A percentile compares a stretch with the other conserved stretches of the same genome.
phyloP scores from a whole-genome alignment of 2,797 vertebrate species.

The Urocyon cinereoargenteus region DNA sequence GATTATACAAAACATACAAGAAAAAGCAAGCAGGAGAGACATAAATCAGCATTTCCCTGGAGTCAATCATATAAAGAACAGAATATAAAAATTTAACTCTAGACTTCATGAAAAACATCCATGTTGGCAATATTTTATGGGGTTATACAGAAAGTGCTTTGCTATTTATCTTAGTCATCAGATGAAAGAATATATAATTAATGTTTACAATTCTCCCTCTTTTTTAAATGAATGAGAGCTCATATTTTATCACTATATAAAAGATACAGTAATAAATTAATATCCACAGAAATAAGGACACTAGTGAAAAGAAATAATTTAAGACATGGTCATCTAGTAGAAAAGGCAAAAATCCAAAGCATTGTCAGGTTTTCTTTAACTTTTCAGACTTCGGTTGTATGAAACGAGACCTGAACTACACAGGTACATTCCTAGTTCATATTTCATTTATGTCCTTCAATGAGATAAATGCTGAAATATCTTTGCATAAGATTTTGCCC shows the following conservation, averaged over 20 bases:
- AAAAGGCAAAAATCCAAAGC: constrained; percentile 18
- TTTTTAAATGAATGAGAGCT: not conserved
- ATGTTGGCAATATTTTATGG: not conserved
- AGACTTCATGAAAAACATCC: not conserved
- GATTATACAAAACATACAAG: constrained; percentile 26
- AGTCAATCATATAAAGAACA: not conserved
- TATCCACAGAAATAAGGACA: constrained; percentile 32
- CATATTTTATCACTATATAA: constrained; percentile 19
- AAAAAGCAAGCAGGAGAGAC: not conserved
- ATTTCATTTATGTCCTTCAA: not conserved
- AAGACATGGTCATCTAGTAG: constrained; percentile 4
- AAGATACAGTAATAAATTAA: not conserved
- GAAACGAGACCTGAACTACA: not conserved
- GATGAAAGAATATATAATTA: constrained; percentile 17
- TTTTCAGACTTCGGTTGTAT: constrained; percentile 18
- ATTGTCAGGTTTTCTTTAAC: not conserved
- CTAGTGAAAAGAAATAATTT: constrained; percentile 44
- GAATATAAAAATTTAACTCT: constrained; percentile 41
- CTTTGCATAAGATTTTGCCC: not conserved
- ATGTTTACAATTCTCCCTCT: not conserved
- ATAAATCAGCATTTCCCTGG: not conserved
- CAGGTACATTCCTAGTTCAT: not conserved
- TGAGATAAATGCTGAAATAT: not conserved
- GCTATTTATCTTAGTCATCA: constrained; percentile 13
- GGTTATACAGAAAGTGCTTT: not conserved